A percentile compares a stretch with the other conserved stretches of the same genome.
Conservation (phyloP, 2,113 vertebrate genomes). For the Thalassarche chlororhynchos region DNA sequence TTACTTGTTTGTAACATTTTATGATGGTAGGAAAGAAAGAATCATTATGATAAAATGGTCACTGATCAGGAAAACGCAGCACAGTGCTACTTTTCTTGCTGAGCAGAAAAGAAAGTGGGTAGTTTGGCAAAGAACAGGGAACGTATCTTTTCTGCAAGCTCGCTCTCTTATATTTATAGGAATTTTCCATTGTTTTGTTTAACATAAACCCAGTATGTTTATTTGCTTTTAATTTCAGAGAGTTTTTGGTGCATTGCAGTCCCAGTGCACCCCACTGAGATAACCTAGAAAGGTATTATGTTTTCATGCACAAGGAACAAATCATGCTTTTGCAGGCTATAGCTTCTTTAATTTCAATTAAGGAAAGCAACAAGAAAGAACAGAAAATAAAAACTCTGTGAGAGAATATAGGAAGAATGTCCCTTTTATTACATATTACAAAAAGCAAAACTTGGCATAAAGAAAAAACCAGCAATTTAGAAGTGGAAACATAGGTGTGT, state of each 20-base stretch:
- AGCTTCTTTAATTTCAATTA: conserved; percentile 5
- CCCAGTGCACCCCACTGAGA: conserved; percentile 1
- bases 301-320: background rate
- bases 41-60: background rate
- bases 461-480: background rate
- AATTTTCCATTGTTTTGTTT: conserved; percentile 21
- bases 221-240: conserved; percentile 29
- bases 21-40: background rate
- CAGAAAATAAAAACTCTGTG: background rate
- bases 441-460: background rate
- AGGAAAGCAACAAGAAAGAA: background rate
- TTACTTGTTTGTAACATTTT: background rate
- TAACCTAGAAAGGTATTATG: background rate
- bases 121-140: background rate
- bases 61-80: background rate
- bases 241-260: conserved; percentile 28
- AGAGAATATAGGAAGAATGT: background rate
- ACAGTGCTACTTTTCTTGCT: background rate
- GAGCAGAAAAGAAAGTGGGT: background rate
- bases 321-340: background rate
- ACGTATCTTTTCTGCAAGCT: background rate
- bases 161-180: background rate
- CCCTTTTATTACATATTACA: background rate
- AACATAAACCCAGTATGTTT: background rate
- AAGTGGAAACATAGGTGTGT: background rate